Evolutionary conservation across 2,888 invertebrate genomes (phyloP), one percentile per base, ranked within the genome.

Genomic region (Hirtodrosophila confusa): DNA sequence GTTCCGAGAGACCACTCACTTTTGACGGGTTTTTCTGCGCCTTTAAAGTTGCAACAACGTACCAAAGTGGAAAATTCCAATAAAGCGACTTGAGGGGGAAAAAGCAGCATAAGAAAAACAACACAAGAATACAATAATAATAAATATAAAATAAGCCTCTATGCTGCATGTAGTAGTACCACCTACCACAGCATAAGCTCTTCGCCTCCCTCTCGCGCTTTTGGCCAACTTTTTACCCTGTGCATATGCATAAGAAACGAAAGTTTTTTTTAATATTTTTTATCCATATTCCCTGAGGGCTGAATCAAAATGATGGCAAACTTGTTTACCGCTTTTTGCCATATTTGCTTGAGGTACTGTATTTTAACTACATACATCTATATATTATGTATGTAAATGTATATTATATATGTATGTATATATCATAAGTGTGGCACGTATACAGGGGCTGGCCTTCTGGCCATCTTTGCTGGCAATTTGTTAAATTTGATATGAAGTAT

Each of bases 291-390:
- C 54, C 47, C 47, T 10, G 11, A 17, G 55, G 40, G 56, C 24
- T 39, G 53, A 47, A 57, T 61, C 62, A 75, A 79, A 73, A 63
- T 75, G 71, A 74, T 60, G 55, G 73, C 53, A 58, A 86, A 69
- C 69, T 79, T 80, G 77, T 80, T 83, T 80, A 76, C 79, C 58
- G 44, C 49, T 60, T 69, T 60, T 60, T 65, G 51, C 58, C 60
- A 69, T 49, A 63, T 67, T 51, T 43, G 33, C 35, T 50, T 55
- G 33, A 23, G 54, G 35, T 40, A 24, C 51, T 9, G n/a, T 31
- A 49, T 54, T 9, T 55, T 47, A 41, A 53, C 29, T 10, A 39
- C 33, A 60, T 27, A 33, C 4, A 27, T 9, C 7, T 10, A 9
- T 33, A 33, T 40, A 12, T 29, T 40, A 27, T 41, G 31, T 24